Evolutionary conservation across 2,797 vertebrate species (phyloP), one percentile per base, ranked within the genome.

Genomic region (Balearica regulorum): DNA sequence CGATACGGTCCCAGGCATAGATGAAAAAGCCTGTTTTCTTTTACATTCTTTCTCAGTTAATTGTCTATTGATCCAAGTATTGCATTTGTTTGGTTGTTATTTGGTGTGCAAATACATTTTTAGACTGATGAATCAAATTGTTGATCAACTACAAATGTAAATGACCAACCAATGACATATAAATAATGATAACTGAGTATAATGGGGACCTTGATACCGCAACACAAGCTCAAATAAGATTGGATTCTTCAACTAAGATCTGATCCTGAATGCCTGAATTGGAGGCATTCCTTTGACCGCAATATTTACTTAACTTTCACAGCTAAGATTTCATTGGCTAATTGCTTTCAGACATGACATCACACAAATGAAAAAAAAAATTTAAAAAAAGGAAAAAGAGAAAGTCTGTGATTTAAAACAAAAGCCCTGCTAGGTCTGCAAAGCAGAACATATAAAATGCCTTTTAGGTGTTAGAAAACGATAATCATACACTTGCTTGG

Each of bases 1-100:
- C 0, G 0, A 51, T 54, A 15, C 15, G 33, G 5, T 58, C 25
- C 19, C 16, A 60, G 11, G 2, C 13, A 60, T 1, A 61, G 14
- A 75, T 46, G 13, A 44, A 68, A 84, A n/a, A n/a, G 3, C 6
- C 5, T 76, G 25, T 3, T 75, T 82, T 87, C 7, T 73, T 85
- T 46, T 46, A 35, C 0, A 0, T 57, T 69, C 2, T 1, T 24
- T 80, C 29, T 77, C 33, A 72, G 7, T 35, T 69, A 93, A 60
- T 89, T 66, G 33, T 55, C 12, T 46, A 26, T 46, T 73, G 37
- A 84, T 18, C 4, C 4, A 68, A 39, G 14, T 58, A 66, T 44
- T 73, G 8, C 11, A 49, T 76, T 19, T 64, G 6, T 65, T 91
- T 89, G 35, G 8, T 14, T 83, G 29, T n/a, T 26, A 49, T 43